Evolutionary conservation across 2,888 invertebrate genomes (phyloP), one percentile per base, ranked within the genome.

Genomic region (Gandaritis pyraliata): DNA sequence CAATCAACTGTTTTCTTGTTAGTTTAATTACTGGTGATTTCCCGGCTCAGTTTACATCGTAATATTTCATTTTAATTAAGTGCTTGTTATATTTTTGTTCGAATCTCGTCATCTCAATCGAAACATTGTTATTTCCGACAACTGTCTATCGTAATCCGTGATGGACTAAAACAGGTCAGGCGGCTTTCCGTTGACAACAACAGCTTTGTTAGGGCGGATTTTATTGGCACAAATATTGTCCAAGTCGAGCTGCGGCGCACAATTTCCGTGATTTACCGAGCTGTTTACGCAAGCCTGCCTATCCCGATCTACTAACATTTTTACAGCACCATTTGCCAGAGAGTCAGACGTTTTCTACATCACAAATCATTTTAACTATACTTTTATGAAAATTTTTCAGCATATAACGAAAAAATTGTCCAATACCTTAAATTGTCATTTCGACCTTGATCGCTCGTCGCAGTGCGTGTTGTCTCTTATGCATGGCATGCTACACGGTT

Each of bases 171-270:
- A 85, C 84, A 86, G 86, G 86, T 87, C 87, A 85, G 82, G 75
- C 82, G 84, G 86, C 85, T 85, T 85, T 83, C 75, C 80, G 82
- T 82, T 88, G 88, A 89, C 88, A 90, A 88, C 88, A 89, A 89
- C 87, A 90, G 87, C 87, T 88, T 89, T 89, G 88, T 88, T 83
- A 85, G 84, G 81, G 85, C 84, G 79, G 81, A 87, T 90, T 90
- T 88, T 90, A 90, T 90, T 90, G 89, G 86, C 88, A 88, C 87
- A 90, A 90, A 90, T 89, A 90, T 88, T 88, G 88, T 86, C 85
- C 84, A 87, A 87, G 86, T 85, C 82, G 85, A 85, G 85, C 82
- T 83, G 85, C 77, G 85, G 83, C 83, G 83, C 82, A 79, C 83
- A 83, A 82, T 87, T 80, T 78, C 82, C 77, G 83, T 90, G 90